phyloP scores from a whole-genome alignment of 2,797 vertebrate species.

The Ficedula albicollis region DNA sequence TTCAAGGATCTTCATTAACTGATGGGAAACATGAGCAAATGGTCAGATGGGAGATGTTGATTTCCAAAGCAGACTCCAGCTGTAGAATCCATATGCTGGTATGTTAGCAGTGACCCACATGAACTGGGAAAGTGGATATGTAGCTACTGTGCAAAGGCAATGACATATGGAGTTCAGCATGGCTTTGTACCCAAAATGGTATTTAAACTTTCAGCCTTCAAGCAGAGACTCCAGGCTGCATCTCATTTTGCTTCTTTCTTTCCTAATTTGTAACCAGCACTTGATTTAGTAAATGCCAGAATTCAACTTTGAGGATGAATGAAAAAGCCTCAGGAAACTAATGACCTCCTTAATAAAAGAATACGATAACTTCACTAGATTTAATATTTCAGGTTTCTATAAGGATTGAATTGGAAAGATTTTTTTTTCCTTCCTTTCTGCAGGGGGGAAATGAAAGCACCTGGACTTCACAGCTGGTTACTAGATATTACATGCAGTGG shows the following conservation, averaged over 20 bases:
- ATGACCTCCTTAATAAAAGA: conserved; percentile 66
- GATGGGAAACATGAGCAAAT: neutral
- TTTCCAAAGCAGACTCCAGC: neutral
- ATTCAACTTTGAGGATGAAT: conserved; percentile 47
- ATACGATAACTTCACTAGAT: conserved; percentile 45
- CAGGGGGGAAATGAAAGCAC: conserved; percentile 14
- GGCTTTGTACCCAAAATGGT: conserved; percentile 35
- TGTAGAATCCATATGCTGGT: neutral
- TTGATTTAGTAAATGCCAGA: conserved; percentile 69
- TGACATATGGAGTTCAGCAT: conserved; percentile 29
- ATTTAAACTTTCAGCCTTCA: conserved; percentile 62
- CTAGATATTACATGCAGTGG: neutral
- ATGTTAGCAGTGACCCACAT: neutral
- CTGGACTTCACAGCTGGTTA: neutral
- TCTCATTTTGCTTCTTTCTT: conserved; percentile 39
- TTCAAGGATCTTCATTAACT: rapidly evolving
- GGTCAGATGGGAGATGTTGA: neutral
- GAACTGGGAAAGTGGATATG: neutral
- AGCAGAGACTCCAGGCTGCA: conserved; percentile 6
- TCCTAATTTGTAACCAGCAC: conserved; percentile 56
- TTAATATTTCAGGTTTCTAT: conserved; percentile 60
- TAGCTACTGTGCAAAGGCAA: neutral
- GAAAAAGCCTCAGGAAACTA: conserved; percentile 57
- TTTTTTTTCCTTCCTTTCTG: neutral
- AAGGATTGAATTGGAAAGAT: conserved; percentile 16